These are phyloP conservation scores for Drosophila kurseongensis DNA, from an alignment of 1,140 invertebrate species.

Conservation along the genomic window DNA sequence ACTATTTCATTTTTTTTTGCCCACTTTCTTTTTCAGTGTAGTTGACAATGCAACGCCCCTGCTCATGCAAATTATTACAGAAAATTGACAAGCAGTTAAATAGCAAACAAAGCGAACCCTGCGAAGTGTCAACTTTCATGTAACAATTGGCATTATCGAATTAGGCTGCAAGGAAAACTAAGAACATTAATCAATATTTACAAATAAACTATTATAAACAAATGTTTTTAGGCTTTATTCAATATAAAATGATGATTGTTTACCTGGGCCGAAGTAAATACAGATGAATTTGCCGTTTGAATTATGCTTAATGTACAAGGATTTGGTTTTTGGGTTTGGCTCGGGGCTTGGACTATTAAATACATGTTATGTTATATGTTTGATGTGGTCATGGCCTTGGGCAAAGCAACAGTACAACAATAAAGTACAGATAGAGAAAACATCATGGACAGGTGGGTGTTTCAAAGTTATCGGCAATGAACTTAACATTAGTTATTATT, in stretches of 20 bases:
- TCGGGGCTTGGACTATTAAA: conserved; percentile 10
- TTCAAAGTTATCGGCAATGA: conserved; percentile 45
- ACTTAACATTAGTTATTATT: conserved; percentile 60
- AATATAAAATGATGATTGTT: conserved; percentile 48
- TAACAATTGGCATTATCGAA: conserved; percentile 83
- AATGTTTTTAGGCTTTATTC: conserved; percentile 53
- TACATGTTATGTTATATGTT: conserved; percentile 6
- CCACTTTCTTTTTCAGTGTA: not conserved
- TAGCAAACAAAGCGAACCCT: conserved; percentile 27
- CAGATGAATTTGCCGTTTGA: conserved; percentile 23
- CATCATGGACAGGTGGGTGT: conserved; percentile 28
- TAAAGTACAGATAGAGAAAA: conserved; percentile 21
- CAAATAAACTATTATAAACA: conserved; percentile 38
- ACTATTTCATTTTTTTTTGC: not conserved
- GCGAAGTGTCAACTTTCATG: conserved; percentile 77
- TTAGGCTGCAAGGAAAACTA: conserved; percentile 38
- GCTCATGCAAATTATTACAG: conserved; percentile 65
- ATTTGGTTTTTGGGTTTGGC: not conserved
- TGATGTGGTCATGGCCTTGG: conserved; percentile 54
- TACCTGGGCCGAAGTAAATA: conserved; percentile 34
- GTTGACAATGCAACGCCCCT: not conserved
- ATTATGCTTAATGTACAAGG: conserved; percentile 34
- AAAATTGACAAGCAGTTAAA: conserved; percentile 61
- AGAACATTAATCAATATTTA: conserved; percentile 15
- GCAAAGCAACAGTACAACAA: conserved; percentile 22